These are phyloP conservation scores for Clostera curtula DNA, from an alignment of 2,888 invertebrate species.

Conservation along the genomic window DNA sequence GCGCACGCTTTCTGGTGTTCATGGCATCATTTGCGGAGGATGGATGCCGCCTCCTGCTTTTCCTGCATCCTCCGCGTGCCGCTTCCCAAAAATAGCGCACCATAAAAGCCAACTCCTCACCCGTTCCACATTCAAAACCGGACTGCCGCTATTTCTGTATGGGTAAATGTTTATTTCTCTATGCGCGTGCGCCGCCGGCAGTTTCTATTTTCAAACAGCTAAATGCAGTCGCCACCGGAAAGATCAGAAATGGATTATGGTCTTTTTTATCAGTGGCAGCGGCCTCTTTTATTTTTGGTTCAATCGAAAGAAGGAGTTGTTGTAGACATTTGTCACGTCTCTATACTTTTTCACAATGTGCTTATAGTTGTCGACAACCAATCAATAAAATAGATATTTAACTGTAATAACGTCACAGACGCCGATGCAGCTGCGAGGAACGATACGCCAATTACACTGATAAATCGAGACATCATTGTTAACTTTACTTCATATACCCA, in stretches of 20 bases:
- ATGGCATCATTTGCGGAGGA: too few species aligned
- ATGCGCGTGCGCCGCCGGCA: conserved; percentile 42
- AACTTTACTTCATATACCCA: too few species aligned
- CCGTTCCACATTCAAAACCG: conserved; percentile 54
- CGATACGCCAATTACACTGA: too few species aligned
- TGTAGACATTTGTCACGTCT: too few species aligned
- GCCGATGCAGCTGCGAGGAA: too few species aligned
- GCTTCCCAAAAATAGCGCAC: conserved; percentile 37
- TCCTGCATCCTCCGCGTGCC: conserved; percentile 8
- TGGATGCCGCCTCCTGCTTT: conserved; percentile 11
- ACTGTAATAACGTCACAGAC: too few species aligned
- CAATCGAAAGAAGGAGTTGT: too few species aligned
- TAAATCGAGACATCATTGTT: too few species aligned
- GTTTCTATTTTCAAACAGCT: conserved; percentile 53
- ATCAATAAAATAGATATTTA: too few species aligned
- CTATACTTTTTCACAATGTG: too few species aligned
- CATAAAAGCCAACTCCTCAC: conserved; percentile 49
- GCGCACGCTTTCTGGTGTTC: too few species aligned
- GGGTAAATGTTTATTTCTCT: conserved; percentile 45
- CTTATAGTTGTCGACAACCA: too few species aligned
- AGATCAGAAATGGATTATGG: conserved; percentile 33
- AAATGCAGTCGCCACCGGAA: conserved; percentile 59
- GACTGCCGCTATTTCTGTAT: conserved; percentile 44
- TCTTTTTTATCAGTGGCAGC: conserved; percentile 20
- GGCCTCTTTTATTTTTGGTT: not conserved